Evolutionary conservation across 2,888 invertebrate species (phyloP).

Genomic region (Omphaloscelis lunosa): DNA sequence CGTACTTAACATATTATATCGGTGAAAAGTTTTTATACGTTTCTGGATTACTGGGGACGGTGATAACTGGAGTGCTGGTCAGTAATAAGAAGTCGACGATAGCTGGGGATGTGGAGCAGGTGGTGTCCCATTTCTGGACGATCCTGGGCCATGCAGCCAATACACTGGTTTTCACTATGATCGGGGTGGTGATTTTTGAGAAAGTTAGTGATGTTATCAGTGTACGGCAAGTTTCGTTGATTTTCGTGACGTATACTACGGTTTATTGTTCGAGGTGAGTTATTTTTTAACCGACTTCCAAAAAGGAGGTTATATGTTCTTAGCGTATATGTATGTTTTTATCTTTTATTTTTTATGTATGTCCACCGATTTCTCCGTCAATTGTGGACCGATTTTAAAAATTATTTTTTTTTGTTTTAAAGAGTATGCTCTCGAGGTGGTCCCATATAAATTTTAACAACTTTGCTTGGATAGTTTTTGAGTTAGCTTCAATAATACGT

Average conservation of each 20-base stretch:
- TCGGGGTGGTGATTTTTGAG: constrained; percentile 91
- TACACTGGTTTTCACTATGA: constrained; percentile 91
- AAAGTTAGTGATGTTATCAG: constrained; percentile 85
- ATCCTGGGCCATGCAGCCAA: constrained; percentile 85
- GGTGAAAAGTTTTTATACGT: constrained; percentile 87
- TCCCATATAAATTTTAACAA: too few species aligned
- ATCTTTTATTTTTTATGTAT: too few species aligned
- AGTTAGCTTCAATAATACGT: too few species aligned
- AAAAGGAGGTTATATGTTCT: too few species aligned
- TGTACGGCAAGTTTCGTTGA: constrained; percentile 81
- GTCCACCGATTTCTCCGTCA: too few species aligned
- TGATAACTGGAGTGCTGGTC: constrained; percentile 82
- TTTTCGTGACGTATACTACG: constrained; percentile 86
- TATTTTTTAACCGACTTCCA: too few species aligned
- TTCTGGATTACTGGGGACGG: constrained; percentile 82
- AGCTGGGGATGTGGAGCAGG: constrained; percentile 83
- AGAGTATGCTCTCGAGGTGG: too few species aligned
- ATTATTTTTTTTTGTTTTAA: too few species aligned
- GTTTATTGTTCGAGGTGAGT: constrained; percentile 85
- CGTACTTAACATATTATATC: constrained; percentile 84
- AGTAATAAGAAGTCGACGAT: constrained; percentile 83
- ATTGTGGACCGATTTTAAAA: too few species aligned
- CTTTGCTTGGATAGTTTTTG: too few species aligned
- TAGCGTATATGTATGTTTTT: too few species aligned
- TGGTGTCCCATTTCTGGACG: constrained; percentile 81